These are phyloP conservation scores for Paratrypauchen microcephalus DNA, from an alignment of 2,797 vertebrate genomes.

Conservation along the genomic window DNA sequence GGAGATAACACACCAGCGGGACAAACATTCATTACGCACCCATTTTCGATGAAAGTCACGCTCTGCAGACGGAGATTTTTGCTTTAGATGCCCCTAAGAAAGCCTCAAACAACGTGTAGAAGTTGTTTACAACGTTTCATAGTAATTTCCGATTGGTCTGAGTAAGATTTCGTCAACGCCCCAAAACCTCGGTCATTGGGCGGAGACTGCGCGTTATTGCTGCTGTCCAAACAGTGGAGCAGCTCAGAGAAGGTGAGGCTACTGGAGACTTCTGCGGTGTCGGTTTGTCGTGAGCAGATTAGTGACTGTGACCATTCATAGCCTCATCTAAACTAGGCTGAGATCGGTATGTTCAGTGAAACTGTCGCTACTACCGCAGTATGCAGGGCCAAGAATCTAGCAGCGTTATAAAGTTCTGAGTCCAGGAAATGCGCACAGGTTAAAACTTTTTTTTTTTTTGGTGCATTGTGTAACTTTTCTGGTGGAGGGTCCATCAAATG, in stretches of 20 bases:
- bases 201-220: slow-evolving; percentile 33
- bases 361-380: too few species aligned
- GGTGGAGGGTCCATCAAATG: too few species aligned
- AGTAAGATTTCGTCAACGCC: slow-evolving; percentile 62
- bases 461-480: too few species aligned
- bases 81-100: slow-evolving; percentile 16
- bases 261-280: too few species aligned
- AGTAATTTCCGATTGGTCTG: slow-evolving; percentile 71
- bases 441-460: too few species aligned
- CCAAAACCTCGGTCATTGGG: slow-evolving; percentile 56
- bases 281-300: too few species aligned
- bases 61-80: slow-evolving; percentile 24
- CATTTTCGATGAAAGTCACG: background rate
- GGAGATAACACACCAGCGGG: background rate
- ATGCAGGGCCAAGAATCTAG: too few species aligned
- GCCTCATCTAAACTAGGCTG: too few species aligned
- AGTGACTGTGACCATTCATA: too few species aligned
- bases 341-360: too few species aligned
- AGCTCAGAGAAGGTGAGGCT: background rate
- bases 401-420: too few species aligned
- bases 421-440: too few species aligned
- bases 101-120: slow-evolving; percentile 63
- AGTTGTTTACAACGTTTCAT: slow-evolving; percentile 81
- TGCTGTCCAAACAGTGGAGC: background rate
- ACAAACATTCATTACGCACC: slow-evolving; percentile 33